These are phyloP conservation scores for Accipiter virgatus DNA, from an alignment of 2,113 vertebrate species.

Conservation along the genomic window DNA sequence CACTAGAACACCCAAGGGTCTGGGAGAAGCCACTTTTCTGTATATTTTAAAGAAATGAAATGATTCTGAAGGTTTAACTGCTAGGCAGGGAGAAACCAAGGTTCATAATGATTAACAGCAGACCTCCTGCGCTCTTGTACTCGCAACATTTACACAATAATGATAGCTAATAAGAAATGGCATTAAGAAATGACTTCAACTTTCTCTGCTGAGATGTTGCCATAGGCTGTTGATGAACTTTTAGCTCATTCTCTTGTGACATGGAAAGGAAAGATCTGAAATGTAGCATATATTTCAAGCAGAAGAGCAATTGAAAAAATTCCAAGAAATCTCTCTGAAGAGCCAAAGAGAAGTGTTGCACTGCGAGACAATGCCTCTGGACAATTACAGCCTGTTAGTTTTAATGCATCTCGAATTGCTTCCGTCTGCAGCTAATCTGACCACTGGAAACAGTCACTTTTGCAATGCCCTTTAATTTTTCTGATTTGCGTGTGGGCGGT, in stretches of 20 bases:
- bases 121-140: conserved; percentile 17
- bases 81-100: conserved; percentile 20
- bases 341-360: background rate
- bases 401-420: conserved; percentile 47
- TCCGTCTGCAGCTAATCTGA: conserved; percentile 49
- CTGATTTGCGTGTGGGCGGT: conserved; percentile 7
- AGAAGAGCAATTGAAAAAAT: conserved; percentile 18
- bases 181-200: conserved; percentile 55
- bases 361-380: background rate
- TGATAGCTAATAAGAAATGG: conserved; percentile 60
- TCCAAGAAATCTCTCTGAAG: conserved; percentile 40
- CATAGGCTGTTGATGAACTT: conserved; percentile 64
- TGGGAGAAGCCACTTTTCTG: background rate
- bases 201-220: conserved; percentile 51
- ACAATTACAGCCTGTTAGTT: conserved; percentile 34
- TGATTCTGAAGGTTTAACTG: conserved; percentile 43
- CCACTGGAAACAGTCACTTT: conserved; percentile 16
- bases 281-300: conserved; percentile 7
- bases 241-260: background rate
- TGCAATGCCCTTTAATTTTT: conserved; percentile 55
- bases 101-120: conserved; percentile 36
- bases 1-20: conserved; percentile 21
- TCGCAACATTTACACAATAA: conserved; percentile 34
- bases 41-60: conserved; percentile 40
- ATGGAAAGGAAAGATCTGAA: conserved; percentile 1